Evolutionary conservation across 2,797 vertebrate genomes (phyloP), one percentile per base, ranked within the genome.

Genomic region (Myioborus miniatus): DNA sequence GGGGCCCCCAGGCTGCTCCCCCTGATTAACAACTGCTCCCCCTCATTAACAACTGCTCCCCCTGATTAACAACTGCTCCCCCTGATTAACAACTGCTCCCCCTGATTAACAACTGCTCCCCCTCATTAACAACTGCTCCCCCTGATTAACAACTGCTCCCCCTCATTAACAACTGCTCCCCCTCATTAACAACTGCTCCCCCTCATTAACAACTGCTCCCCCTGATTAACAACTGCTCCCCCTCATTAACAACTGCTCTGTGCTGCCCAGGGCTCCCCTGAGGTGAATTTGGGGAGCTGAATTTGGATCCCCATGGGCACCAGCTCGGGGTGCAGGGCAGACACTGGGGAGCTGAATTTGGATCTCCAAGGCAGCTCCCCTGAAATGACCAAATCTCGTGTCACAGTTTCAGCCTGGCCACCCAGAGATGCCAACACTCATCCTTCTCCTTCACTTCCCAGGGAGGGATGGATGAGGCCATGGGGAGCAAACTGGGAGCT

Each of bases 381-480:
- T 34, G 62, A 75, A 83, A 70, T 19, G 64, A 75, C 56, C 86
- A 50, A 68, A 30, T 4, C 69, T 43, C 23, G 0, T 8, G 34
- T 7, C 46, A 49, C 58, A 27, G 59, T 30, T 5, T 11, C 39
- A 67, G 86, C 24, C 3, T 6, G 4, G 56, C 53, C 24, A 2
- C 26, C 47, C 80, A 13, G 0, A 0, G 19, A 39, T 58, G 52
- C 20, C 37, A 67, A 8, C 10, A 0, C 34, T 83, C 4, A 0
- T 46, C 16, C 26, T 36, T 24, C 30, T 13, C 26, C 32, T n/a
- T 11, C 80, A 17, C 1, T 24, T 69, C 63, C 58, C 8, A 1
- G 19, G 50, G 49, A 79, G 14, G 36, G 21, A 50, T 14, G 44
- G 63, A 52, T 0, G 8, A 86, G 44, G 46, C 75, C 37, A 5